phyloP scores from a whole-genome alignment of 2,888 invertebrate species.

The Drosophila subquinaria region DNA sequence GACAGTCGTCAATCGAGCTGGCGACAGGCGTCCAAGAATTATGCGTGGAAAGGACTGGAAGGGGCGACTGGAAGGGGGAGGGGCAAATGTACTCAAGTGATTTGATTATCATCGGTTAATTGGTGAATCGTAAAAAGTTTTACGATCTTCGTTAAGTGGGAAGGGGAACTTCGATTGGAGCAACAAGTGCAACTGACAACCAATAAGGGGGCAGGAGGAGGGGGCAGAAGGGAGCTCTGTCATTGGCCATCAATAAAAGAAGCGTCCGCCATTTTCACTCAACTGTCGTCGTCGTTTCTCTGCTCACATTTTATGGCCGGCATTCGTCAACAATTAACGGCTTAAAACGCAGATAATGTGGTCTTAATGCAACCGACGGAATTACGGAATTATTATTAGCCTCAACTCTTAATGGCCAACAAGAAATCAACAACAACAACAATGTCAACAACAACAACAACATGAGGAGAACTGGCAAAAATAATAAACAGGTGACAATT shows the following conservation, averaged over 20 bases:
- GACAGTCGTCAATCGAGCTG: slow-evolving; percentile 48
- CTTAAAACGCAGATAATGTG: slow-evolving; percentile 50
- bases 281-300: slow-evolving; percentile 51
- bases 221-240: slow-evolving; percentile 3
- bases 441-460: slow-evolving; percentile 2
- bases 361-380: slow-evolving; percentile 40
- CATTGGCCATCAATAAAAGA: slow-evolving; percentile 59
- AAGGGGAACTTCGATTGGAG: slow-evolving; percentile 46
- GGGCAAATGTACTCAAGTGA: slow-evolving; percentile 59
- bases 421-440: slow-evolving; percentile 4
- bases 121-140: slow-evolving; percentile 84
- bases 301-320: slow-evolving; percentile 38
- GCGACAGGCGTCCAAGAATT: slow-evolving; percentile 59
- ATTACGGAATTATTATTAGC: slow-evolving; percentile 12
- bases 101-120: slow-evolving; percentile 85
- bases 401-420: slow-evolving; percentile 28
- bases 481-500: not conserved
- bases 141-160: slow-evolving; percentile 74
- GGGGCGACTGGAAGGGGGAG: not conserved
- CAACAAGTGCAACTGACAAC: slow-evolving; percentile 69
- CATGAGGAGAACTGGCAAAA: not conserved
- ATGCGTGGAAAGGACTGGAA: slow-evolving; percentile 49
- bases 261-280: slow-evolving; percentile 66
- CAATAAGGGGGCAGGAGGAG: not conserved
- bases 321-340: slow-evolving; percentile 70